These are phyloP conservation scores for Coptodon bakossiorum DNA, from an alignment of 2,113 vertebrate species.

Conservation along the genomic window DNA sequence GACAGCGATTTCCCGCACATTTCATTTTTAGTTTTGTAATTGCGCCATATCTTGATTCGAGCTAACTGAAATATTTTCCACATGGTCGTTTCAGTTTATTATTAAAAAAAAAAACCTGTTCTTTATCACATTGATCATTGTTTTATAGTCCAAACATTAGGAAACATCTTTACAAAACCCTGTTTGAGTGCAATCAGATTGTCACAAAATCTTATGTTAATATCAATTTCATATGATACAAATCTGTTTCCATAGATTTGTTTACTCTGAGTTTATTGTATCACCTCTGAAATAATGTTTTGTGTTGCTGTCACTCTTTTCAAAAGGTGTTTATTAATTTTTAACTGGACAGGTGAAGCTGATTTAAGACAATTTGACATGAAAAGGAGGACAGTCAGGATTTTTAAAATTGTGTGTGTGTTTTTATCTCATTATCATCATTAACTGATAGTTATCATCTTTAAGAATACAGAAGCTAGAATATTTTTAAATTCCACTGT, in stretches of 20 bases:
- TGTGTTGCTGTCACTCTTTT: neutral
- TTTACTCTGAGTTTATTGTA: neutral
- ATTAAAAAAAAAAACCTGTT: neutral
- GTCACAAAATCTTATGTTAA: neutral
- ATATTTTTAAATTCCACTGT: neutral
- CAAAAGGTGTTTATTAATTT: fast-evolving
- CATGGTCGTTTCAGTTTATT: neutral
- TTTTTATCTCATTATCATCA: neutral
- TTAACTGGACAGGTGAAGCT: neutral
- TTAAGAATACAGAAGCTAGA: neutral
- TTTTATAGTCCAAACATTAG: neutral
- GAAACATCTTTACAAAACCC: neutral
- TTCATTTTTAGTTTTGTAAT: neutral
- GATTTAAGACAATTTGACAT: neutral
- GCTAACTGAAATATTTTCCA: neutral
- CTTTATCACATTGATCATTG: neutral
- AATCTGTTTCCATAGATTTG: neutral
- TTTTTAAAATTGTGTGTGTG: neutral
- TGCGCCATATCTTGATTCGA: neutral
- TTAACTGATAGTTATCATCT: neutral
- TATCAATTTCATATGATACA: neutral
- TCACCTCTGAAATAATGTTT: neutral
- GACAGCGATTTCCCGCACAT: neutral
- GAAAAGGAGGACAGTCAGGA: fast-evolving
- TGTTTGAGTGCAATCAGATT: fast-evolving